A percentile compares a stretch with the other conserved stretches of the same genome.
Evolutionary conservation across 2,888 invertebrate species (phyloP).

Genomic region (Cerceris rybyensis): DNA sequence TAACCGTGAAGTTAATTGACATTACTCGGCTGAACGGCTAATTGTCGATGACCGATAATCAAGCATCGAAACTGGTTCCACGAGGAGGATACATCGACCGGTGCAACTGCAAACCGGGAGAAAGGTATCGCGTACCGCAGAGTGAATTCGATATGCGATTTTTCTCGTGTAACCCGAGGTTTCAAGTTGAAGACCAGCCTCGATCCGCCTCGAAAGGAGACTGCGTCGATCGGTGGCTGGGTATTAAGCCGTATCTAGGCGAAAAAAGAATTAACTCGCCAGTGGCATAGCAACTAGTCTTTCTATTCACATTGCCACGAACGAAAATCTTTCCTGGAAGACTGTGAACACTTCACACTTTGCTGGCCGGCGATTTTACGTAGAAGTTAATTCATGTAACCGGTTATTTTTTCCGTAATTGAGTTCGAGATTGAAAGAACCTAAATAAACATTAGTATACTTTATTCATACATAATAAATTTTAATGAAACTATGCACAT

Average conservation of each 20-base stretch:
- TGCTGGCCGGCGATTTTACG: too few species aligned
- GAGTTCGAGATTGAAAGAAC: too few species aligned
- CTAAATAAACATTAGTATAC: too few species aligned
- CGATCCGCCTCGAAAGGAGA: constrained; percentile 21
- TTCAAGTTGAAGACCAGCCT: constrained; percentile 43
- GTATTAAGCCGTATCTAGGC: constrained; percentile 30
- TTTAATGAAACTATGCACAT: too few species aligned
- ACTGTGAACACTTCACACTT: too few species aligned
- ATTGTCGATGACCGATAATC: constrained; percentile 35
- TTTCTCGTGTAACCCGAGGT: constrained; percentile 16
- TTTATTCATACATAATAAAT: too few species aligned
- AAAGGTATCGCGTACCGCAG: constrained; percentile 26
- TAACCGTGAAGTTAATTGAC: constrained; percentile 27
- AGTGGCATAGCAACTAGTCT: constrained; percentile 12
- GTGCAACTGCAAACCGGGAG: neutral
- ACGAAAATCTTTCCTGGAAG: neutral
- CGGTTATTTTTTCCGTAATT: too few species aligned
- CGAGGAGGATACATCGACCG: constrained; percentile 14
- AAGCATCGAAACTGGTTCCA: constrained; percentile 33
- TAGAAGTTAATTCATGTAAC: too few species aligned
- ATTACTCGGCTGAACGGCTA: constrained; percentile 15
- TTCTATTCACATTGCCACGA: neutral
- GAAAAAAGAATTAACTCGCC: constrained; percentile 18
- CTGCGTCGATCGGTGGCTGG: constrained; percentile 3
- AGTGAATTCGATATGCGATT: constrained; percentile 50